Conservation (phyloP, 2,113 vertebrate species). For the Lota lota region DNA sequence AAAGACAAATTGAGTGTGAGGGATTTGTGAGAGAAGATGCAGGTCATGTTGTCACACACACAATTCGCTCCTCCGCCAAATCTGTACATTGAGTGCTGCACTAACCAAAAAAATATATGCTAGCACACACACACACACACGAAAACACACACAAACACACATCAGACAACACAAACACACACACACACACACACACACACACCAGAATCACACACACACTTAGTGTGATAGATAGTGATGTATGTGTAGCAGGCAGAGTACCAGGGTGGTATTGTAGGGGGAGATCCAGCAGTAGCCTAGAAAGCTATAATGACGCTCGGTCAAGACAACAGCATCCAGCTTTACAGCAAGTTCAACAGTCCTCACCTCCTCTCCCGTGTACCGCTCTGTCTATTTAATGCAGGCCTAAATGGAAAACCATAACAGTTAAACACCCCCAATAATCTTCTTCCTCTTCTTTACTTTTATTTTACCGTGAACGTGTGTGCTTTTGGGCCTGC, state of each 20-base stretch:
- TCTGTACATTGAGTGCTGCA: too few relatives aligned
- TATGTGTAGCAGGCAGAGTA: conserved; percentile 25
- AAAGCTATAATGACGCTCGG: neutral
- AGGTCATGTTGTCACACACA: conserved; percentile 7
- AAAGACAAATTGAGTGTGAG: neutral
- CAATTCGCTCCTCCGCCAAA: too few relatives aligned
- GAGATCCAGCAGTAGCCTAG: neutral
- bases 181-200: conserved; percentile 1
- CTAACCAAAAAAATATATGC: conserved; percentile 11
- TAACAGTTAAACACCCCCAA: conserved; percentile 51
- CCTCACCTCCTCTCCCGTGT: conserved; percentile 22
- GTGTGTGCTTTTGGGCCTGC: conserved; percentile 28
- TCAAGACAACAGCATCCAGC: conserved; percentile 1
- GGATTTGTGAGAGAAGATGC: conserved; percentile 15
- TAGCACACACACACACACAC: conserved; percentile 8
- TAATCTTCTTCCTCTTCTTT: conserved; percentile 22
- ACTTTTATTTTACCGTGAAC: conserved; percentile 16
- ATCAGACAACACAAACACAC: neutral
- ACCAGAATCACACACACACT: neutral
- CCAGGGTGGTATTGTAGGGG: conserved; percentile 29
- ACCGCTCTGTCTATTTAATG: conserved; percentile 51
- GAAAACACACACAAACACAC: neutral
- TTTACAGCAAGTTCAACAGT: conserved; percentile 28
- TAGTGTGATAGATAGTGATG: conserved; percentile 16
- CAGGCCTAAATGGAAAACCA: conserved; percentile 53